These are phyloP conservation scores for Orthosia gracilis DNA, from an alignment of 2,888 invertebrate genomes.

Conservation along the genomic window DNA sequence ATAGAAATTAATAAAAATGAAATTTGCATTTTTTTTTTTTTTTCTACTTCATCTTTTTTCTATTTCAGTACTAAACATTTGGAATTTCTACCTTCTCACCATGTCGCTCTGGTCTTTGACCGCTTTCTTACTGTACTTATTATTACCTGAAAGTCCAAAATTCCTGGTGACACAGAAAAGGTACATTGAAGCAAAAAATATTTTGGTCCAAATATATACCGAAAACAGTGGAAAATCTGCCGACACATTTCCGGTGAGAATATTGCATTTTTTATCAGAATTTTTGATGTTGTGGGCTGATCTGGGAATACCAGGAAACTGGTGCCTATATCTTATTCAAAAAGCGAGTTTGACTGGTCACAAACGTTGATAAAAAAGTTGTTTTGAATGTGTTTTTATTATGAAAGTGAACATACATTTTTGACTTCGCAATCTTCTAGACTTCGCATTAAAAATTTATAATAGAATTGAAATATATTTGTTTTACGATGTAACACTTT, in stretches of 20 bases:
- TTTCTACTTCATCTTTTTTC: background rate
- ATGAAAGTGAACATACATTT: background rate
- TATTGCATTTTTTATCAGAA: constrained; percentile 36
- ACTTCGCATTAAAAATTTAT: background rate
- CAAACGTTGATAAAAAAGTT: constrained; percentile 25
- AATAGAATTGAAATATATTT: background rate
- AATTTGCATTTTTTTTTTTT: too few relatives aligned
- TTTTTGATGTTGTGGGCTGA: constrained; percentile 12
- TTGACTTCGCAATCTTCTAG: background rate
- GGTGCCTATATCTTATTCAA: constrained; percentile 36
- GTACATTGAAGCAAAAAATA: constrained; percentile 80
- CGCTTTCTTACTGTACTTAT: constrained; percentile 75
- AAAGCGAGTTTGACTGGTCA: constrained; percentile 8
- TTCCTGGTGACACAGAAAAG: constrained; percentile 80
- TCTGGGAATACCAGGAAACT: constrained; percentile 24
- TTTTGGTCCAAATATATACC: constrained; percentile 79
- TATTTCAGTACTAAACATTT: constrained; percentile 82
- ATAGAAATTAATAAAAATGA: too few relatives aligned
- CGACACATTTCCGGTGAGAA: constrained; percentile 79
- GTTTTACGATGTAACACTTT: background rate
- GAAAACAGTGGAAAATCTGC: constrained; percentile 80
- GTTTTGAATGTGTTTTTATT: constrained; percentile 2
- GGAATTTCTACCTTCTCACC: constrained; percentile 82
- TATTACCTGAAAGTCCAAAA: constrained; percentile 84
- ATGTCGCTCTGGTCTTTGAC: constrained; percentile 79